These are phyloP conservation scores for Sussaba pulchella DNA, from an alignment of 2,888 invertebrate genomes.

Conservation along the genomic window DNA sequence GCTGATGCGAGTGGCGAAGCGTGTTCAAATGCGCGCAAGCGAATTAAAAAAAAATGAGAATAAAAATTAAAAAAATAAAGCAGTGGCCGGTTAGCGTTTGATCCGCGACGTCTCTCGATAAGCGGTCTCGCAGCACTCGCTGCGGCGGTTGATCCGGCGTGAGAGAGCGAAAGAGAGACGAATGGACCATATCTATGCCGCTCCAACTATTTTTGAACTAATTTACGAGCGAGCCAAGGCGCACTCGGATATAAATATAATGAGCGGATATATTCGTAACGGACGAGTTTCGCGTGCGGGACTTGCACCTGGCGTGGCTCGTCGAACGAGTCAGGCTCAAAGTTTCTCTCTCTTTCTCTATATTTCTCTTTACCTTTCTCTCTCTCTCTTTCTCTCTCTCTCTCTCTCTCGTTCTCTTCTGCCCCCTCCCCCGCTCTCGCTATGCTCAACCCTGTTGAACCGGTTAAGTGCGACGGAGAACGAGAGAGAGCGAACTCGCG, in stretches of 20 bases:
- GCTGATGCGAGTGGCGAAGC: conserved; percentile 20
- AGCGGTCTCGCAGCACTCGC: conserved; percentile 37
- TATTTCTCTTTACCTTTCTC: background rate
- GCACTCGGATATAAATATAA: conserved; percentile 76
- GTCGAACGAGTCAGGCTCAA: conserved; percentile 60
- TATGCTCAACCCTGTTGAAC: conserved; percentile 1
- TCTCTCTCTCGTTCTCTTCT: background rate
- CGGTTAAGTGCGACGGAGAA: conserved; percentile 13
- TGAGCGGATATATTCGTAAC: conserved; percentile 71
- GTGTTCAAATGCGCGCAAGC: conserved; percentile 21
- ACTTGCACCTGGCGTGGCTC: conserved; percentile 75
- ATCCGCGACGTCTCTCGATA: conserved; percentile 61
- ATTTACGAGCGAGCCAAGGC: conserved; percentile 71
- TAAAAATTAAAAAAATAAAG: conserved; percentile 30
- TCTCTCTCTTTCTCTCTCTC: conserved; percentile 2
- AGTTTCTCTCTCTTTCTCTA: conserved; percentile 22
- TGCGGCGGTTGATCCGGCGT: conserved; percentile 17
- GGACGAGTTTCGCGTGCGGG: conserved; percentile 72
- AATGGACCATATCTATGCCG: conserved; percentile 25
- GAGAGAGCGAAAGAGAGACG: conserved; percentile 37
- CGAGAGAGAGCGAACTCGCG: no score
- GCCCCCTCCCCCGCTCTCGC: background rate
- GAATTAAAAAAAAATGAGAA: conserved; percentile 7
- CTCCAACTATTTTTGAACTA: conserved; percentile 70
- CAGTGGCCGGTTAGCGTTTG: conserved; percentile 53